Evolutionary conservation across 2,888 invertebrate genomes (phyloP).

Genomic region (Patella ulyssiponensis): DNA sequence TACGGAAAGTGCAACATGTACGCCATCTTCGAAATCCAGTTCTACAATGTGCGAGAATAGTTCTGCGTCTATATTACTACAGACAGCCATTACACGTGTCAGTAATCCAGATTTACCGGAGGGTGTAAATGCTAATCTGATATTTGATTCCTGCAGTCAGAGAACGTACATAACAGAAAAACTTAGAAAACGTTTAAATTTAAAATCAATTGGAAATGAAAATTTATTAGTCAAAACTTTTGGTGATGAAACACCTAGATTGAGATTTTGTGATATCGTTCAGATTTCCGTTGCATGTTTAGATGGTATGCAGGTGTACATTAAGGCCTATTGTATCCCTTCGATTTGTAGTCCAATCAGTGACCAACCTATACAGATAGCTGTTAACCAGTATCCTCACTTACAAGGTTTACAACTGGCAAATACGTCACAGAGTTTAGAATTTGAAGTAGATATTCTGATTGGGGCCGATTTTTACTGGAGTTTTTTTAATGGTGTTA

Average conservation of each 20-base stretch:
- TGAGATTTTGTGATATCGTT: neutral
- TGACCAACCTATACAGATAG: neutral
- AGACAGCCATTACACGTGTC: neutral
- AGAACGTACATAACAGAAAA: neutral
- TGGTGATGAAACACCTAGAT: neutral
- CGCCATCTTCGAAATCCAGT: neutral
- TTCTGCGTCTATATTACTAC: neutral
- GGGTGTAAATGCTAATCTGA: neutral
- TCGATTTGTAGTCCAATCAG: constrained; percentile 3
- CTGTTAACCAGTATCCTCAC: neutral
- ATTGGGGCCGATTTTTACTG: neutral
- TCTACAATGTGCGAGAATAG: neutral
- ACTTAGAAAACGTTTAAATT: neutral
- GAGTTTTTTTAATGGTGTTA: neutral
- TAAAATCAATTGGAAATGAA: neutral
- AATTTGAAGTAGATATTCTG: constrained; percentile 3
- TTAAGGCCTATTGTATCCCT: neutral
- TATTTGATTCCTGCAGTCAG: neutral
- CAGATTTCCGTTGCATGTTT: neutral
- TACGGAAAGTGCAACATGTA: neutral
- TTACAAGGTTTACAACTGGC: neutral
- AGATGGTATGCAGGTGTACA: neutral
- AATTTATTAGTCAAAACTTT: neutral
- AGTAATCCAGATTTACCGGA: neutral
- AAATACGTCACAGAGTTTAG: neutral